phyloP scores from a whole-genome alignment of 2,113 vertebrate species.

The Verasper variegatus region DNA sequence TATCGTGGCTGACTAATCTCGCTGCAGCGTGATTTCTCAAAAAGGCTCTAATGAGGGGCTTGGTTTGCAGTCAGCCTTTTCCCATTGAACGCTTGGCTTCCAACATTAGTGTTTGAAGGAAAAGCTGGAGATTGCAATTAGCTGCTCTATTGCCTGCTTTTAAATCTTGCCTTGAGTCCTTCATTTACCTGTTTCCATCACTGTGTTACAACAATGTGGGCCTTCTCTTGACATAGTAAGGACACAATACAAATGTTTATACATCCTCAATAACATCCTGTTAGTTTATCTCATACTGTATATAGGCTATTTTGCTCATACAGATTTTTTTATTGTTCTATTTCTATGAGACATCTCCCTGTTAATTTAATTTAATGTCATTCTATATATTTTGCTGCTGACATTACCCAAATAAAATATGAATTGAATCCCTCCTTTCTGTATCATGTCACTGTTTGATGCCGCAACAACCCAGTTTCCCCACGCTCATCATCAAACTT shows the following conservation, averaged over 20 bases:
- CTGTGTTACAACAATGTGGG: not conserved
- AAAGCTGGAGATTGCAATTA: slow-evolving; percentile 55
- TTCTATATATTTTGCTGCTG: not conserved
- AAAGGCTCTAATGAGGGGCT: slow-evolving; percentile 61
- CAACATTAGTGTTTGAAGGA: slow-evolving; percentile 35
- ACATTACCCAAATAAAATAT: slow-evolving; percentile 14
- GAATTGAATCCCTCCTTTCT: not conserved
- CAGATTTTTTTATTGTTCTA: not conserved
- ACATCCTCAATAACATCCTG: not conserved
- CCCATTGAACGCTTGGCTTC: slow-evolving; percentile 24
- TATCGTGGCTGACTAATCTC: slow-evolving; percentile 38
- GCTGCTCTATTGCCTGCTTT: slow-evolving; percentile 12
- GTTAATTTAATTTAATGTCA: not conserved
- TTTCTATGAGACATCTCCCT: not conserved
- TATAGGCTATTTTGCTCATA: not conserved
- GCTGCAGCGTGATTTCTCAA: slow-evolving; percentile 19
- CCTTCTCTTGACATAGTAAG: not conserved
- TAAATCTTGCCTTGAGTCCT: slow-evolving; percentile 1
- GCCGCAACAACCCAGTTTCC: slow-evolving; percentile 13
- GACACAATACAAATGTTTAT: not conserved
- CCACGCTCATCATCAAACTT: slow-evolving; percentile 1
- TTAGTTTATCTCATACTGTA: not conserved
- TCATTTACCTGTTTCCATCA: slow-evolving; percentile 1
- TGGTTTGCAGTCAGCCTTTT: slow-evolving; percentile 31
- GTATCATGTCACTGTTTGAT: not conserved